These are phyloP conservation scores for Diadegma fenestrale DNA, from an alignment of 2,888 invertebrate species.

Conservation along the genomic window DNA sequence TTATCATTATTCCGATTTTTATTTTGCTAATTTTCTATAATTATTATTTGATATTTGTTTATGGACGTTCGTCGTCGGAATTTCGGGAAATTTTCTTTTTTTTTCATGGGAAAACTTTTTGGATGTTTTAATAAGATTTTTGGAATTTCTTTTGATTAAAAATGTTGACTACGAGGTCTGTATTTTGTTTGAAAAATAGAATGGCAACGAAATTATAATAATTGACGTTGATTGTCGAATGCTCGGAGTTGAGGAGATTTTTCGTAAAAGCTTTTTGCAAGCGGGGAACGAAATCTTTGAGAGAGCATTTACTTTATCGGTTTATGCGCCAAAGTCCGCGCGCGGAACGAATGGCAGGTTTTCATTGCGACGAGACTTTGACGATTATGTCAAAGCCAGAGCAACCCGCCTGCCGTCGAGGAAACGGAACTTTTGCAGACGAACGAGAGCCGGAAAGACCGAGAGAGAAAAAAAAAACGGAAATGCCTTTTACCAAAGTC, in stretches of 20 bases:
- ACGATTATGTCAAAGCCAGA: slow-evolving; percentile 63
- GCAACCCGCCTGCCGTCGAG: slow-evolving; percentile 27
- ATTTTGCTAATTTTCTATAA: too few species aligned
- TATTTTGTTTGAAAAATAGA: too few species aligned
- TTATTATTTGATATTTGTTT: too few species aligned
- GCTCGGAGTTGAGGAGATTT: background rate
- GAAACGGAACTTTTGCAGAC: slow-evolving; percentile 48
- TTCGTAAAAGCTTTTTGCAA: background rate
- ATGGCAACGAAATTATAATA: background rate
- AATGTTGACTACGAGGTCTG: too few species aligned
- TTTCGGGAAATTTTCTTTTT: too few species aligned
- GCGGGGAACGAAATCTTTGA: background rate
- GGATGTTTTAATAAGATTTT: too few species aligned
- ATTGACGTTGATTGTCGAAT: background rate
- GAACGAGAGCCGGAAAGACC: slow-evolving; percentile 7
- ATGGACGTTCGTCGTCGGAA: too few species aligned
- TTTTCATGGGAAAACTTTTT: too few species aligned
- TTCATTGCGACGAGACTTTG: slow-evolving; percentile 32
- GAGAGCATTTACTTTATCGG: slow-evolving; percentile 27
- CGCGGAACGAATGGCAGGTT: slow-evolving; percentile 38
- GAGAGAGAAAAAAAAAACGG: slow-evolving; percentile 42
- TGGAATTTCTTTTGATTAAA: too few species aligned
- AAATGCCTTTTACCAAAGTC: slow-evolving; percentile 38
- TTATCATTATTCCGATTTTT: too few species aligned
- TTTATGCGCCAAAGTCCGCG: slow-evolving; percentile 30